Evolutionary conservation across 2,888 invertebrate genomes (phyloP).

Genomic region (Meta bourneti): DNA sequence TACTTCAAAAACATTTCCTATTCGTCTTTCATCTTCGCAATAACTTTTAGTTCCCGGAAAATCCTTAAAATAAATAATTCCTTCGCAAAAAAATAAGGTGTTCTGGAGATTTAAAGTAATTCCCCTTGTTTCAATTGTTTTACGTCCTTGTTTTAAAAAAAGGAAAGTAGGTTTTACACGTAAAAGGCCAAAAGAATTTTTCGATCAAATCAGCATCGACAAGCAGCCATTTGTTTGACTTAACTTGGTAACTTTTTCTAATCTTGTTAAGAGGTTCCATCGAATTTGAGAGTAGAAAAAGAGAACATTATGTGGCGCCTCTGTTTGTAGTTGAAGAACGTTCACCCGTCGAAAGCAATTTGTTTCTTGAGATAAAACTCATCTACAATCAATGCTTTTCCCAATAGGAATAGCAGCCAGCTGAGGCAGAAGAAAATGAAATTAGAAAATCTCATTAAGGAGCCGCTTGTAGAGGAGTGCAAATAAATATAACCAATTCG

Average conservation of each 20-base stretch:
- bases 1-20: neutral
- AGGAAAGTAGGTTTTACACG: neutral
- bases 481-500: neutral
- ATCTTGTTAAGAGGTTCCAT: conserved; percentile 6
- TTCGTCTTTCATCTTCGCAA: neutral
- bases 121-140: neutral
- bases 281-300: neutral
- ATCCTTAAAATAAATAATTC: neutral
- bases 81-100: neutral
- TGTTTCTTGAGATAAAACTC: neutral
- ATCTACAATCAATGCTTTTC: neutral
- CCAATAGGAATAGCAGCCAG: neutral
- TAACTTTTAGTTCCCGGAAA: too few relatives aligned
- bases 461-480: neutral
- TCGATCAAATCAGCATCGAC: conserved; percentile 26
- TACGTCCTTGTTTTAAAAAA: neutral
- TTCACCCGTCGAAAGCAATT: neutral
- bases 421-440: neutral
- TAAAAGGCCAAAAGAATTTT: neutral
- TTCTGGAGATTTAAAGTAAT: neutral
- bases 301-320: neutral
- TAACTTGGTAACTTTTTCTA: conserved; percentile 33
- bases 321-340: neutral
- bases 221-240: conserved; percentile 22
- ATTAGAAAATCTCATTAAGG: neutral